Evolutionary conservation across 2,888 invertebrate species (phyloP).

Genomic region (Agriopis aurantiaria): DNA sequence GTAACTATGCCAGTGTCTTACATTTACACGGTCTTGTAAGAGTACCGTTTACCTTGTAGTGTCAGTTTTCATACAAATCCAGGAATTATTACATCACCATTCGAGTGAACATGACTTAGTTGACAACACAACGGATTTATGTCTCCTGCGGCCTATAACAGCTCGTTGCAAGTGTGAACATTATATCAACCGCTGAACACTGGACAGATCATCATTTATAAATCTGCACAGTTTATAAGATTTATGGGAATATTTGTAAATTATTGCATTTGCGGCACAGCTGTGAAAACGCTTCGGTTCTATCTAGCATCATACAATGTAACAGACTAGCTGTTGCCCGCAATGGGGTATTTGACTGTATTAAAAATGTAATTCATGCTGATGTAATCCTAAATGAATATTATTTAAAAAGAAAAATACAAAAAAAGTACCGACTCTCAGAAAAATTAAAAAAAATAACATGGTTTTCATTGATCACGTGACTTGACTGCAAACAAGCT

Average conservation of each 20-base stretch:
- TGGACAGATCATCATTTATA: conserved; percentile 70
- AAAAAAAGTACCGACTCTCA: too few relatives aligned
- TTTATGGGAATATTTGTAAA: conserved; percentile 54
- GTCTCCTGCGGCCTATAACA: conserved; percentile 29
- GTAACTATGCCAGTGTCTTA: too few relatives aligned
- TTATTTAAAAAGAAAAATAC: too few relatives aligned
- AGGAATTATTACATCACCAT: conserved; percentile 39
- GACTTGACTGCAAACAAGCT: too few relatives aligned
- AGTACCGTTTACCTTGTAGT: conserved; percentile 7
- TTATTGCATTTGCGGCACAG: conserved; percentile 36
- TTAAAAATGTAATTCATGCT: too few relatives aligned
- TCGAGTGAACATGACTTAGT: conserved; percentile 38
- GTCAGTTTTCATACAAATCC: conserved; percentile 21
- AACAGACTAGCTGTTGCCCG: neutral
- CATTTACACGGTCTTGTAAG: neutral
- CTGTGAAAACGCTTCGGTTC: conserved; percentile 10
- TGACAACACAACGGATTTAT: conserved; percentile 44
- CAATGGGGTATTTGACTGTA: too few relatives aligned
- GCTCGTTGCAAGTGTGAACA: conserved; percentile 65
- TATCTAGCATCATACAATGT: conserved; percentile 31
- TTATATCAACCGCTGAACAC: conserved; percentile 67
- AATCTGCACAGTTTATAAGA: conserved; percentile 54
- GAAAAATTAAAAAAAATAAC: too few relatives aligned
- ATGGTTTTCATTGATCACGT: too few relatives aligned
- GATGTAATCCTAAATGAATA: too few relatives aligned